Evolutionary conservation across 2,888 invertebrate species (phyloP).

Genomic region (Pristionchus arcanus): DNA sequence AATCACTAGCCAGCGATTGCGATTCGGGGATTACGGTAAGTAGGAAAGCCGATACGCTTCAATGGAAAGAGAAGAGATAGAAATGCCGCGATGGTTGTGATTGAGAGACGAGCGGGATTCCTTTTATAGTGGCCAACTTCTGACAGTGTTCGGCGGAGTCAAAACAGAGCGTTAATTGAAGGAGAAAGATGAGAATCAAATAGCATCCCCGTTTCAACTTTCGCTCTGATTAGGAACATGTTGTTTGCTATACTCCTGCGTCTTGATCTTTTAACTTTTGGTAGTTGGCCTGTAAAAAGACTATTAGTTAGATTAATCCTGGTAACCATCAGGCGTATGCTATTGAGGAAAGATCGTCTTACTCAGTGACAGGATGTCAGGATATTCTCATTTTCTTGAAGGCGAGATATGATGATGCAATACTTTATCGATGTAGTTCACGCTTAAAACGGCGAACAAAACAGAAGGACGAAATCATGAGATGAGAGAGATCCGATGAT

Average conservation of each 20-base stretch:
- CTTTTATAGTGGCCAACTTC: neutral
- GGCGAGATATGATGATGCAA: no score
- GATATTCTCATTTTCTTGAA: no score
- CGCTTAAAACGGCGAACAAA: no score
- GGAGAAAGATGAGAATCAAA: neutral
- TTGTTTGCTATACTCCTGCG: neutral
- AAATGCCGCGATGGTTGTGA: neutral
- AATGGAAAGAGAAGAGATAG: neutral
- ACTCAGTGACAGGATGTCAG: no score
- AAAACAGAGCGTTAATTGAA: conserved; percentile 35
- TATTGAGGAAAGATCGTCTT: no score
- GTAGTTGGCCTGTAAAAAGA: no score
- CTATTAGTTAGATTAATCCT: no score
- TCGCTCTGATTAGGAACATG: neutral
- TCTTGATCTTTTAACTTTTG: neutral
- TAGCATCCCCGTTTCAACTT: neutral
- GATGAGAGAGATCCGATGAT: no score
- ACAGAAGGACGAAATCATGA: no score
- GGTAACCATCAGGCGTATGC: no score
- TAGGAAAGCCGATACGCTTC: neutral
- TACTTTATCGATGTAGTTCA: no score
- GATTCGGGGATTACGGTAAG: neutral
- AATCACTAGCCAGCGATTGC: no score
- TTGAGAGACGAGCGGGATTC: neutral
- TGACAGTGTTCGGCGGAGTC: neutral